phyloP scores from a whole-genome alignment of 2,888 invertebrate genomes.

The Drosophila mercatorum region DNA sequence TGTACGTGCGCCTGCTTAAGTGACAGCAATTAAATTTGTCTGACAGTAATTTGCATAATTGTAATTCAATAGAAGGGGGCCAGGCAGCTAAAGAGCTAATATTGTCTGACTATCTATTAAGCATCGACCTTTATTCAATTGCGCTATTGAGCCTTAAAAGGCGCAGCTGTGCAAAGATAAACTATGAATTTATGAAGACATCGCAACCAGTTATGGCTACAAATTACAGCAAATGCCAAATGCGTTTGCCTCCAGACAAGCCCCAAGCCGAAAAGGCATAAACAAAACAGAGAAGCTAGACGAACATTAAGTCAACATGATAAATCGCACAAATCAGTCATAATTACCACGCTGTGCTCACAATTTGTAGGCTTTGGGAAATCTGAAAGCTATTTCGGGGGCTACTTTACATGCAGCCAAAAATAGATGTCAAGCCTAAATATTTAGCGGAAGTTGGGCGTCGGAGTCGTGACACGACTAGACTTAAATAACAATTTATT shows the following conservation, averaged over 20 bases:
- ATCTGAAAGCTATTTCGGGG: conserved; percentile 34
- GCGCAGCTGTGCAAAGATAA: conserved; percentile 35
- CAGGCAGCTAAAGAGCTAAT: conserved; percentile 18
- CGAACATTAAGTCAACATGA: conserved; percentile 44
- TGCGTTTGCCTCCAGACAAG: conserved; percentile 37
- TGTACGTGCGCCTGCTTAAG: conserved; percentile 31
- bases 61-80: conserved; percentile 34
- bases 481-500: background rate
- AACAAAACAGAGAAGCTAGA: conserved; percentile 12
- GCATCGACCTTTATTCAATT: conserved; percentile 61
- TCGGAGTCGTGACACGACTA: conserved; percentile 10
- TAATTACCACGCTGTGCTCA: conserved; percentile 49
- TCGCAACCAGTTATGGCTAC: conserved; percentile 45
- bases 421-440: conserved; percentile 6
- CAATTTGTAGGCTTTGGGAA: conserved; percentile 30
- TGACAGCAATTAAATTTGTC: conserved; percentile 30
- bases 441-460: conserved; percentile 34
- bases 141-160: conserved; percentile 43
- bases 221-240: conserved; percentile 51
- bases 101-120: conserved; percentile 33
- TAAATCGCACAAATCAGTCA: conserved; percentile 63
- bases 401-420: conserved; percentile 34
- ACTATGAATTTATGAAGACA: conserved; percentile 27
- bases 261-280: conserved; percentile 9
- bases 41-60: conserved; percentile 52